Percentiles rank a stretch among this genome's conserved stretches.
phyloP scores from a whole-genome alignment of 2,888 invertebrate genomes.

The Atrina japonica region DNA sequence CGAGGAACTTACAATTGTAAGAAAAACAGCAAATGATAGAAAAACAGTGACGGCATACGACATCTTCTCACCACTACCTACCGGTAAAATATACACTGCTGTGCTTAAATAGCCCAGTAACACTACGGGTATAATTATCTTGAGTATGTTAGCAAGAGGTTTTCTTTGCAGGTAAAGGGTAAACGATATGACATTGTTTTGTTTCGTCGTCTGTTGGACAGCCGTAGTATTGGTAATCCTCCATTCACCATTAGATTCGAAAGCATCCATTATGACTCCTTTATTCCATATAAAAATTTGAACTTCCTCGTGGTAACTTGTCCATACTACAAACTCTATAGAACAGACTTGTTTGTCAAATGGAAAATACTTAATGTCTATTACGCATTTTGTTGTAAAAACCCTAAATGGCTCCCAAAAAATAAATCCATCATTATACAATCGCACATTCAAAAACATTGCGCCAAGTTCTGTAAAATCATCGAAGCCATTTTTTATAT shows the following conservation, averaged over 20 bases:
- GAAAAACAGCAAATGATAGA: constrained; percentile 55
- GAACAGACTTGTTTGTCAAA: constrained; percentile 57
- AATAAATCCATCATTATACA: constrained; percentile 38
- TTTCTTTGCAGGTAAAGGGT: constrained; percentile 52
- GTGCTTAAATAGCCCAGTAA: constrained; percentile 50
- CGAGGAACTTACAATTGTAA: constrained; percentile 56
- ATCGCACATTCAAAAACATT: constrained; percentile 46
- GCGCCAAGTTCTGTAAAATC: constrained; percentile 51
- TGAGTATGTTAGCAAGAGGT: constrained; percentile 52
- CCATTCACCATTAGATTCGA: constrained; percentile 54
- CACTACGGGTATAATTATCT: constrained; percentile 53
- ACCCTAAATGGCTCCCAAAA: constrained; percentile 57
- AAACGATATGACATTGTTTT: constrained; percentile 47
- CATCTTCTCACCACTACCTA: constrained; percentile 52
- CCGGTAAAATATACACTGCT: constrained; percentile 54
- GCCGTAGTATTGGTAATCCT: constrained; percentile 32
- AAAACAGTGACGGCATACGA: constrained; percentile 55
- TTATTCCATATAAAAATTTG: constrained; percentile 34
- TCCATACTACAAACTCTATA: constrained; percentile 50
- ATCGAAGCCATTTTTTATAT: constrained; percentile 54
- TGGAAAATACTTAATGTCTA: constrained; percentile 55
- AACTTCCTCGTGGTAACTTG: neutral
- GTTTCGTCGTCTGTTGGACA: constrained; percentile 24
- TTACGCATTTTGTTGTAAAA: constrained; percentile 51
- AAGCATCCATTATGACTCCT: constrained; percentile 42